These are phyloP conservation scores for Matsumyia berberina DNA, from an alignment of 2,888 invertebrate genomes.

Conservation along the genomic window DNA sequence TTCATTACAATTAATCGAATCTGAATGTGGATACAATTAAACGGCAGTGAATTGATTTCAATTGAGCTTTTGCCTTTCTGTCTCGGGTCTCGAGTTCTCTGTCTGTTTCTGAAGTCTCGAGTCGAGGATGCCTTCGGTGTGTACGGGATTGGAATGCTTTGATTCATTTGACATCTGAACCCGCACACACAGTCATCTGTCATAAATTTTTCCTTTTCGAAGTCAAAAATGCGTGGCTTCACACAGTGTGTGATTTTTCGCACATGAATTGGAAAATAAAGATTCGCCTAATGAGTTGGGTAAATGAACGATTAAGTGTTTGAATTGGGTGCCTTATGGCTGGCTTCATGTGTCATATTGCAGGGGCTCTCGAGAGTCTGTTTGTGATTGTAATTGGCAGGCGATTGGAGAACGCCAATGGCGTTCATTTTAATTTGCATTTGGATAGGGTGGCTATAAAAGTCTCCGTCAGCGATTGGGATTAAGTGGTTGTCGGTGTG, in stretches of 20 bases:
- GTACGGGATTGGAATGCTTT: slow-evolving; percentile 35
- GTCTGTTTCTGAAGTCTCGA: slow-evolving; percentile 13
- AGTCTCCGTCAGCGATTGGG: slow-evolving; percentile 25
- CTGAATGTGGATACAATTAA: slow-evolving; percentile 58
- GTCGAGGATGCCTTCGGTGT: background rate
- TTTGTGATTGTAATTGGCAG: slow-evolving; percentile 21
- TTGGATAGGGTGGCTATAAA: slow-evolving; percentile 28
- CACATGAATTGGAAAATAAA: slow-evolving; percentile 11
- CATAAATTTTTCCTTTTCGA: background rate
- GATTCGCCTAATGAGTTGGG: slow-evolving; percentile 14
- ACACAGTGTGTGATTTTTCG: slow-evolving; percentile 20
- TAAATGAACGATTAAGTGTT: slow-evolving; percentile 58
- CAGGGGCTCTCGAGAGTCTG: slow-evolving; percentile 23
- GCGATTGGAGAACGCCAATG: slow-evolving; percentile 19
- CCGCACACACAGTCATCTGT: slow-evolving; percentile 40
- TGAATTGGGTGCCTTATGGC: slow-evolving; percentile 43
- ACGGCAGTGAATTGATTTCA: slow-evolving; percentile 60
- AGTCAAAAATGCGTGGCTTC: slow-evolving; percentile 12
- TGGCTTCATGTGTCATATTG: slow-evolving; percentile 42
- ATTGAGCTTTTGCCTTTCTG: slow-evolving; percentile 61
- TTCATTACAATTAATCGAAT: slow-evolving; percentile 66
- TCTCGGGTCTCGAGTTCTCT: background rate
- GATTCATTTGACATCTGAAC: slow-evolving; percentile 66
- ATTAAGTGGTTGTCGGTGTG: slow-evolving; percentile 26
- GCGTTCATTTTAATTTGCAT: slow-evolving; percentile 52